Evolutionary conservation across 2,888 invertebrate genomes (phyloP).

Genomic region (Drosophila engyochracea): DNA sequence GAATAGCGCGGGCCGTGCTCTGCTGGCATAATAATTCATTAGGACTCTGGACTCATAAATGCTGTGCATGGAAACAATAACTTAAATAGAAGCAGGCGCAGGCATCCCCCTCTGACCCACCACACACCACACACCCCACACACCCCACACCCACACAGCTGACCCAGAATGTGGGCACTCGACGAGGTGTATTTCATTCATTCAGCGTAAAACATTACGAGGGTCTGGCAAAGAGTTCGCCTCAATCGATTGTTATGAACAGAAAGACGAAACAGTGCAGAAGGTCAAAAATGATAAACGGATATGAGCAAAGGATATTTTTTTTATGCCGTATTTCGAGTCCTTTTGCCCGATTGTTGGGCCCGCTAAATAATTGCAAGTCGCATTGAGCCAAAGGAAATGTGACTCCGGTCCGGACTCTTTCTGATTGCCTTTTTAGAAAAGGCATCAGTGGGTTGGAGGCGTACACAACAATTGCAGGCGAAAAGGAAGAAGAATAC

Average conservation of each 20-base stretch:
- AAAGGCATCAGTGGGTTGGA: background rate
- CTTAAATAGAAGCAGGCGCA: constrained; percentile 52
- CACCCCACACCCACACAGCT: background rate
- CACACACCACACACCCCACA: no score
- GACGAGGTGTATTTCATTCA: constrained; percentile 26
- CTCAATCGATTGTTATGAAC: constrained; percentile 64
- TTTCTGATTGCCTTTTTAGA: constrained; percentile 24
- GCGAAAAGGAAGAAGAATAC: constrained; percentile 34
- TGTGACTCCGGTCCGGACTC: constrained; percentile 25
- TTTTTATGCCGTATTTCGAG: constrained; percentile 42
- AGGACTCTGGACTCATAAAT: constrained; percentile 61
- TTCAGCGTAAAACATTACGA: background rate
- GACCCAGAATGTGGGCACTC: constrained; percentile 37
- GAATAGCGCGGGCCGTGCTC: constrained; percentile 49
- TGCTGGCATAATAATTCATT: constrained; percentile 75
- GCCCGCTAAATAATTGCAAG: constrained; percentile 78
- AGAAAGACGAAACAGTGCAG: constrained; percentile 62
- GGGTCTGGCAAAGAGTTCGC: constrained; percentile 35
- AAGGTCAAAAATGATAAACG: constrained; percentile 84
- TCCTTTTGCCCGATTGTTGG: constrained; percentile 61
- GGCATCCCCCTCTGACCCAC: constrained; percentile 6
- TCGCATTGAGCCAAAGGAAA: constrained; percentile 41
- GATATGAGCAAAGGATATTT: constrained; percentile 80
- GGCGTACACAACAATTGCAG: constrained; percentile 57
- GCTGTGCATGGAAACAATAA: constrained; percentile 66